These are phyloP conservation scores for Chionomys nivalis DNA, from an alignment of 2,113 vertebrate genomes.

Conservation along the genomic window DNA sequence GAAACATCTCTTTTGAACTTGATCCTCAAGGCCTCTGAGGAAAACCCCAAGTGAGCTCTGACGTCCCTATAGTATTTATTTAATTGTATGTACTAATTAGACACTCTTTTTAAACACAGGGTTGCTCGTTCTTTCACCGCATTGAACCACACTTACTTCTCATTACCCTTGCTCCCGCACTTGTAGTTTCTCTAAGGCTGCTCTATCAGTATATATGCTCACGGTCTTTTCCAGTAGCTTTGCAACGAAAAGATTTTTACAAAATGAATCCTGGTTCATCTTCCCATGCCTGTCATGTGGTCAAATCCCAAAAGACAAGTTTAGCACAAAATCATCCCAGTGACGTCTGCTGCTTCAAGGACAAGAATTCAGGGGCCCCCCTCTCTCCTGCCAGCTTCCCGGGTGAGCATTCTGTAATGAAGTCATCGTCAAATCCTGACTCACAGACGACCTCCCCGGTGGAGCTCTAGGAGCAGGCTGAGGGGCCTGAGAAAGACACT, in stretches of 20 bases:
- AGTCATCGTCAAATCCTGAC: neutral
- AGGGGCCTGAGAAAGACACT: slow-evolving; percentile 68
- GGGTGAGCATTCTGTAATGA: neutral
- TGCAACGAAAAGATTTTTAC: neutral
- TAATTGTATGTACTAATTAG: neutral
- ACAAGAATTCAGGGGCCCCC: neutral
- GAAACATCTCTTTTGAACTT: slow-evolving; percentile 6
- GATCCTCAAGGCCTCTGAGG: neutral
- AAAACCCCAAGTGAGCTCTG: neutral
- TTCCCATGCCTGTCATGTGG: neutral
- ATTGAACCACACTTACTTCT: too few species aligned
- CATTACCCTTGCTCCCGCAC: neutral
- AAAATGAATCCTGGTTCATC: neutral
- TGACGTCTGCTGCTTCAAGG: neutral
- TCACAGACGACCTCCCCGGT: neutral
- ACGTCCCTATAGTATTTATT: neutral
- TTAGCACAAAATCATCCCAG: neutral
- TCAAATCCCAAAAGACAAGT: neutral
- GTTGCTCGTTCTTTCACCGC: neutral
- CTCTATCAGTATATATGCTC: neutral
- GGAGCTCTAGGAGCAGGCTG: neutral
- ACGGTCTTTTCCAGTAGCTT: neutral
- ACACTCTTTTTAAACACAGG: neutral
- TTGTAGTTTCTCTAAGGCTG: neutral
- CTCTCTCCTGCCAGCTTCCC: neutral